Conservation (phyloP, 2,113 vertebrate genomes). For the Neogobius melanostomus region DNA sequence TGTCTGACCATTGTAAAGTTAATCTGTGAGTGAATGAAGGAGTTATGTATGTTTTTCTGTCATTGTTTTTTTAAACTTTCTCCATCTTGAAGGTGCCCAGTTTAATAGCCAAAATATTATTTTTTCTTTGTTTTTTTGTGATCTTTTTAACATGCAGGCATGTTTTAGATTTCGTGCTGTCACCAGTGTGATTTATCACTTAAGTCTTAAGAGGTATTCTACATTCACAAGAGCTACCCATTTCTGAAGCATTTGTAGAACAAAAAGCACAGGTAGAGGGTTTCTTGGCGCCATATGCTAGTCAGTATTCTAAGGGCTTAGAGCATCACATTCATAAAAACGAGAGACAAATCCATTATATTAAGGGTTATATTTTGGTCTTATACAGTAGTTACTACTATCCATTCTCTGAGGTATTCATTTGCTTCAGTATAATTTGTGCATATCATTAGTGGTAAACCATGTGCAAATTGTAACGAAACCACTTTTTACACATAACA, state of each 20-base stretch:
- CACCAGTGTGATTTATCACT: constrained; percentile 13
- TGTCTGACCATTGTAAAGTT: constrained; percentile 28
- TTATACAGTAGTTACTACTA: not conserved
- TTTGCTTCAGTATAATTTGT: not conserved
- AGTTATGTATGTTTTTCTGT: constrained; percentile 17
- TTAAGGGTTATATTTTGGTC: not conserved
- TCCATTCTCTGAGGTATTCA: not conserved
- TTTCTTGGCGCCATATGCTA: constrained; percentile 2
- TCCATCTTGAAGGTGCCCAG: constrained; percentile 5
- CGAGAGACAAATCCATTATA: constrained; percentile 19
- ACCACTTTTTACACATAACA: constrained; percentile 14
- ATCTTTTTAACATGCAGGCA: constrained; percentile 76
- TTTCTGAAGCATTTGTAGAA: constrained; percentile 9
- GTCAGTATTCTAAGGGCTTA: constrained; percentile 25
- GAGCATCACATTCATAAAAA: constrained; percentile 3
- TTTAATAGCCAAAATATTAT: constrained; percentile 9
- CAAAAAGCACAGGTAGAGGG: constrained; percentile 3
- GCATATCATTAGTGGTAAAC: not conserved
- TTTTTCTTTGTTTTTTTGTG: constrained; percentile 25
- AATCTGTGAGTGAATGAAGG: constrained; percentile 47
- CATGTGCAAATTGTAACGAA: not conserved
- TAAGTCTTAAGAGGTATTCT: constrained; percentile 17
- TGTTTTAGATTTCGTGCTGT: constrained; percentile 57
- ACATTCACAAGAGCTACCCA: constrained; percentile 21
- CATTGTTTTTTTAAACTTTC: not conserved